Conservation (phyloP, 2,113 vertebrate species). For the Scatophagus argus region DNA sequence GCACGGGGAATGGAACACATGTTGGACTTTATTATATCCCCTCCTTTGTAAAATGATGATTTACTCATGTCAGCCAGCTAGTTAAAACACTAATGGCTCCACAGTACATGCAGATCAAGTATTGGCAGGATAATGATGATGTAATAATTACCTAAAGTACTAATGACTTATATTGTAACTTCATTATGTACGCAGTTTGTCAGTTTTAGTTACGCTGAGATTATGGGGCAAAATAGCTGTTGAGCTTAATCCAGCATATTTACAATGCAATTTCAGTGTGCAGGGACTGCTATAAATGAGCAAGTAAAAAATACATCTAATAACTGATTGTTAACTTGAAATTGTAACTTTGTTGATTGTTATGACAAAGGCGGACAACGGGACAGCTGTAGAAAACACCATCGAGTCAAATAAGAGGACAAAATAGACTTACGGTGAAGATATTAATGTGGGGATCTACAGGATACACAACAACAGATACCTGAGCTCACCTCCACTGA, state of each 20-base stretch:
- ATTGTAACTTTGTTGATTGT: background rate
- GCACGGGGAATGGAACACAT: too few species aligned
- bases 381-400: background rate
- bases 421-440: background rate
- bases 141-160: background rate
- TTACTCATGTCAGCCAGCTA: background rate
- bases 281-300: background rate
- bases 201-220: background rate
- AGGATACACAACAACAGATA: constrained; percentile 21
- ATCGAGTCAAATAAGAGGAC: background rate
- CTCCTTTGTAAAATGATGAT: constrained; percentile 1
- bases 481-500: constrained; percentile 27
- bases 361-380: background rate
- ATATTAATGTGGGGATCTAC: background rate
- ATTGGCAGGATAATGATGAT: background rate
- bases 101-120: background rate
- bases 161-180: too few species aligned
- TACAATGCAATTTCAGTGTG: background rate
- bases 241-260: background rate
- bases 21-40: background rate
- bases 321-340: background rate
- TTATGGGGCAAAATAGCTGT: background rate
- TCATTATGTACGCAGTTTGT: background rate
- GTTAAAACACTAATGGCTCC: background rate
- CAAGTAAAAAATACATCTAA: background rate